These are phyloP conservation scores for Acleris sparsana DNA, from an alignment of 2,888 invertebrate species.

Conservation along the genomic window DNA sequence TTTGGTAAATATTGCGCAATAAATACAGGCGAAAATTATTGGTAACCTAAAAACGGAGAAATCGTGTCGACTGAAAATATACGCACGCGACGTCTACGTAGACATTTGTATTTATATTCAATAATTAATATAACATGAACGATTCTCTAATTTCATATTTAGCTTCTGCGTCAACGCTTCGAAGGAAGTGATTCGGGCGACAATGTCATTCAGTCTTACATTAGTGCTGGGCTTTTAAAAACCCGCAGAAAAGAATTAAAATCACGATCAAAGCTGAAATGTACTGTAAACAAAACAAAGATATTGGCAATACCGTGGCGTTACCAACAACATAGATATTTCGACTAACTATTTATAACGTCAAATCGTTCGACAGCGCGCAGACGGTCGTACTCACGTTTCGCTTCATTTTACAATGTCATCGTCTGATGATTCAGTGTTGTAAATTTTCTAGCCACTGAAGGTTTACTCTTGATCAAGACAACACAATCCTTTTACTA, in stretches of 20 bases:
- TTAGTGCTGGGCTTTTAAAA: constrained; percentile 4
- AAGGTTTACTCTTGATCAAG: constrained; percentile 26
- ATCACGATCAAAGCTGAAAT: constrained; percentile 36
- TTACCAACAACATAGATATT: constrained; percentile 54
- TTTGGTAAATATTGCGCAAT: constrained; percentile 41
- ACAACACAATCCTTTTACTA: constrained; percentile 52
- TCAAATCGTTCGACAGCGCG: constrained; percentile 16
- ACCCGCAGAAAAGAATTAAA: constrained; percentile 29
- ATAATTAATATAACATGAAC: constrained; percentile 6
- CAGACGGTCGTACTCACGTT: constrained; percentile 67
- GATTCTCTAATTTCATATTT: constrained; percentile 3
- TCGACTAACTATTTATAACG: constrained; percentile 37
- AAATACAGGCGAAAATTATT: constrained; percentile 29
- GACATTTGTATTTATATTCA: constrained; percentile 8
- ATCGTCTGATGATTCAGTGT: constrained; percentile 39
- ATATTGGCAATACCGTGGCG: constrained; percentile 57
- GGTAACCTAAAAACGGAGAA: constrained; percentile 26
- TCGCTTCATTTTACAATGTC: constrained; percentile 72
- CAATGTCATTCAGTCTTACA: constrained; percentile 8
- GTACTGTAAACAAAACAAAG: constrained; percentile 61
- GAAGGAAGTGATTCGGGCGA: constrained; percentile 3
- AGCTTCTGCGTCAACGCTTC: constrained; percentile 7
- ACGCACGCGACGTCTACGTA: constrained; percentile 8
- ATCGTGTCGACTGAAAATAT: constrained; percentile 25
- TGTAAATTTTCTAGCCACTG: constrained; percentile 14